Base-by-base conservation (phyloP, 1,140 invertebrate species). In the Neelides sp. region DNA sequence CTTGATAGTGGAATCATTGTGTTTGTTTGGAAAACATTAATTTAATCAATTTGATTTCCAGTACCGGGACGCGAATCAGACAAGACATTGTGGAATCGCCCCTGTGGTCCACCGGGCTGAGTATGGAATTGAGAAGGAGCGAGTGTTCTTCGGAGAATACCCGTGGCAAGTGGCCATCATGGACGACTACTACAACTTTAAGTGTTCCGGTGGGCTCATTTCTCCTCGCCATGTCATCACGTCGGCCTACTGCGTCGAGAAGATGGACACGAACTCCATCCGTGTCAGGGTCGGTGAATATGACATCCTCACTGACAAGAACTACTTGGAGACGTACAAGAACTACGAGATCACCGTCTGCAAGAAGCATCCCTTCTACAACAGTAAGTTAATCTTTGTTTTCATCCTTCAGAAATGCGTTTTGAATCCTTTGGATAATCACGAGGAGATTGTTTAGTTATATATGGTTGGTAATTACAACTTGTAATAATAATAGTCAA, bases 341-440 rank as follows among this genome's bases (percentile, higher is more conserved):
- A 59, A 59, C 27, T 45, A 51, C 20, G 58, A 59, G 37, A 2
- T 48, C 13, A 22, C 48, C 4, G 54, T 59, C 1, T 54, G 50
- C 54, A 59, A 59, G 22, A 54, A 56, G 24, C 58, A 59, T 40
- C 27, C 32, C n/a, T 56, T 36, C 24, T 59, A 56, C 37, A 34
- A 46, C 28, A 48, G 57, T 59, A 44, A 52, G 49, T 44, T 28
- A 23, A 36, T 17, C 40, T 45, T 32, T 50, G 19, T 40, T 4
- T 40, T 4, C 36, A 7, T 36, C 45, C 13, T 37, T 32, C 28
- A 19, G n/a, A n/a, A n/a, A n/a, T n/a, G n/a, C n/a, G n/a, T n/a
- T n/a, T n/a, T n/a, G n/a, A n/a, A n/a, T n/a, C n/a, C n/a, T n/a
- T n/a, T n/a, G n/a, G n/a, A n/a, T n/a, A n/a, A n/a, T n/a, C n/a